These are phyloP conservation scores for Ciconia stormi DNA, from an alignment of 2,113 vertebrate genomes.

Conservation along the genomic window DNA sequence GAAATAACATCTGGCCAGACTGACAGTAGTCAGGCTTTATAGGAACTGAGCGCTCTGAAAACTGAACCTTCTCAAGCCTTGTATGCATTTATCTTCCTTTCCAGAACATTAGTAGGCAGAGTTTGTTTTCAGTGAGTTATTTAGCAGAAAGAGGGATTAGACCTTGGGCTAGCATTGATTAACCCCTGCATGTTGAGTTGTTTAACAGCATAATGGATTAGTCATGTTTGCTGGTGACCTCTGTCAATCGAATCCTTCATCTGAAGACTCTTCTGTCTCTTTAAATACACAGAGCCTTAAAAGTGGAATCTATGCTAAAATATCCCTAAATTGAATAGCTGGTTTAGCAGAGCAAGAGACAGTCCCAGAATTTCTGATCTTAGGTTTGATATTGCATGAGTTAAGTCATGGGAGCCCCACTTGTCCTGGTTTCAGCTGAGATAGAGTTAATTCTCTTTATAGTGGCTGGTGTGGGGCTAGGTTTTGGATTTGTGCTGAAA, in stretches of 20 bases:
- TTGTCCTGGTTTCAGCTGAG: background rate
- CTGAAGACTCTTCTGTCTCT: background rate
- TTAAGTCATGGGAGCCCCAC: background rate
- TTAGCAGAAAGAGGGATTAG: slow-evolving; percentile 35
- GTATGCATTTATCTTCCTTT: slow-evolving; percentile 25
- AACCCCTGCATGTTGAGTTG: slow-evolving; percentile 66
- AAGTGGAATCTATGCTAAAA: background rate
- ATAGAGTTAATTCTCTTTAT: too few species aligned
- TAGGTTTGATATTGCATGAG: accelerated
- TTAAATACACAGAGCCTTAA: background rate
- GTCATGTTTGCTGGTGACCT: slow-evolving; percentile 51
- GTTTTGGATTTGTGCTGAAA: too few species aligned
- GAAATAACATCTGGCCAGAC: slow-evolving; percentile 8
- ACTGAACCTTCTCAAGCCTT: slow-evolving; percentile 20
- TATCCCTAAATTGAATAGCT: background rate
- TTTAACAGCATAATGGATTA: slow-evolving; percentile 61
- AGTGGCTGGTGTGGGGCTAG: too few species aligned
- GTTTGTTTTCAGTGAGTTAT: slow-evolving; percentile 34
- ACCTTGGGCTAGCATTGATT: slow-evolving; percentile 53
- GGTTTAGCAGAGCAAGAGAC: background rate
- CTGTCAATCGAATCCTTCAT: slow-evolving; percentile 36
- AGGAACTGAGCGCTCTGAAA: background rate
- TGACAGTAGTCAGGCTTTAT: background rate
- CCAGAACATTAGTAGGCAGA: slow-evolving; percentile 21
- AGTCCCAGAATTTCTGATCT: background rate